Percentiles rank a stretch among this genome's conserved stretches.
Conservation (phyloP, 2,113 vertebrate genomes). For the Uropsilus gracilis region DNA sequence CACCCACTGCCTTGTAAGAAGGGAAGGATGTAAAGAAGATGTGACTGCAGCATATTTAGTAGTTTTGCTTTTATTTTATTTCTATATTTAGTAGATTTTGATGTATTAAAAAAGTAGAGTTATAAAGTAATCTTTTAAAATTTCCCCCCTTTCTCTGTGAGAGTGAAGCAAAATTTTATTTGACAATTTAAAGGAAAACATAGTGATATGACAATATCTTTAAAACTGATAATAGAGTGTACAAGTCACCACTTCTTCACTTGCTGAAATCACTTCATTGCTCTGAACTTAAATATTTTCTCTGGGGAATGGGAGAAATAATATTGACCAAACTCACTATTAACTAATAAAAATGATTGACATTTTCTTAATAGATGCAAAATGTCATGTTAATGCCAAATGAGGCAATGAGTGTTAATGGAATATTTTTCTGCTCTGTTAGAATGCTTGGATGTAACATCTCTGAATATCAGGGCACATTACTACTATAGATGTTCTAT, state of each 20-base stretch:
- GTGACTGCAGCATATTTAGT: neutral
- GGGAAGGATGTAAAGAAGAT: neutral
- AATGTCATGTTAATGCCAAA: slow-evolving; percentile 29
- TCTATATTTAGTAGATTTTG: neutral
- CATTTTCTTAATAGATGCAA: slow-evolving; percentile 25
- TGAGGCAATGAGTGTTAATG: neutral
- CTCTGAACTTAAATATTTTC: slow-evolving; percentile 42
- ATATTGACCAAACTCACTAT: neutral
- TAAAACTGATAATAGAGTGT: neutral
- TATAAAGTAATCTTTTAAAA: neutral
- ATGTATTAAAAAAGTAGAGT: fast-evolving
- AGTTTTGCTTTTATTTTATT: neutral
- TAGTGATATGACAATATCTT: neutral
- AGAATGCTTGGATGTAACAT: slow-evolving; percentile 10
- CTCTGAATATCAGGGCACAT: neutral
- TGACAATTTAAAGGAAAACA: neutral
- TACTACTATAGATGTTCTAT: neutral
- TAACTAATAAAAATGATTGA: slow-evolving; percentile 39
- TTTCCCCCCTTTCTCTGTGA: neutral
- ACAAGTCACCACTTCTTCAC: neutral
- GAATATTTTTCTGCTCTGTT: slow-evolving; percentile 33
- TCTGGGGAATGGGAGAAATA: slow-evolving; percentile 16
- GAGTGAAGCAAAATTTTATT: neutral
- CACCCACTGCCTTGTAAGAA: neutral
- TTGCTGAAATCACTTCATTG: neutral